Percentiles rank a stretch among this genome's conserved stretches.
Conservation (phyloP, 2,113 vertebrate genomes). For the Dasyornis broadbenti region DNA sequence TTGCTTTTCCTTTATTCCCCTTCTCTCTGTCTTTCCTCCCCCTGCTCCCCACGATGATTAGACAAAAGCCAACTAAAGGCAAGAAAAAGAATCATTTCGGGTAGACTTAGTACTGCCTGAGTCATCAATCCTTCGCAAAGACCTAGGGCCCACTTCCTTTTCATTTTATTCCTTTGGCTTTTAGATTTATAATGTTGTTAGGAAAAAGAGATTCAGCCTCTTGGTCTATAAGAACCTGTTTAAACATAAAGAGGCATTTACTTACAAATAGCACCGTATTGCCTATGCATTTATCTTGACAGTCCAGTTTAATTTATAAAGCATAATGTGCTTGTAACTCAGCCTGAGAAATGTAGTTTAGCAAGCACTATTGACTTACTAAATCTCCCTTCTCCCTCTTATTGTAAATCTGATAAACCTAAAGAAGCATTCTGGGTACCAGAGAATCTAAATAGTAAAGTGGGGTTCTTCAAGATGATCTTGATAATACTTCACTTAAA, state of each 20-base stretch:
- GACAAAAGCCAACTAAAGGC: conserved; percentile 11
- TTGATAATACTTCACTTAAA: conserved; percentile 51
- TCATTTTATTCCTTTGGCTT: conserved; percentile 49
- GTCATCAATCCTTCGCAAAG: conserved; percentile 48
- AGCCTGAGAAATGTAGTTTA: conserved; percentile 63
- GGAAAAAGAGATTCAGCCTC: conserved; percentile 56
- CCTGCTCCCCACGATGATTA: background rate
- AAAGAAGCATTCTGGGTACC: conserved; percentile 33
- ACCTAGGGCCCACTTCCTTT: conserved; percentile 32
- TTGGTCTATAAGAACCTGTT: conserved; percentile 60
- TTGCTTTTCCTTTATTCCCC: background rate
- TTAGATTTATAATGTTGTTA: conserved; percentile 64
- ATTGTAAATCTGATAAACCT: conserved; percentile 67
- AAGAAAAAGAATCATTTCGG: conserved; percentile 15
- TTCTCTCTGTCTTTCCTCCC: background rate
- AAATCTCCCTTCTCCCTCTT: conserved; percentile 61
- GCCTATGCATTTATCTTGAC: conserved; percentile 67
- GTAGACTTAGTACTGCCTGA: background rate
- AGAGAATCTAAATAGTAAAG: conserved; percentile 66
- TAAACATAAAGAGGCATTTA: conserved; percentile 62
- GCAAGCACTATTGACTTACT: conserved; percentile 66
- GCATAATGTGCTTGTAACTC: conserved; percentile 62
- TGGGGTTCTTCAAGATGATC: conserved; percentile 20
- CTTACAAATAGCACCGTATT: conserved; percentile 58
- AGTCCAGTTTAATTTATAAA: conserved; percentile 68